A percentile compares a stretch with the other conserved stretches of the same genome.
Evolutionary conservation across 2,113 vertebrate species (phyloP).

Genomic region (Cyanistes caeruleus): DNA sequence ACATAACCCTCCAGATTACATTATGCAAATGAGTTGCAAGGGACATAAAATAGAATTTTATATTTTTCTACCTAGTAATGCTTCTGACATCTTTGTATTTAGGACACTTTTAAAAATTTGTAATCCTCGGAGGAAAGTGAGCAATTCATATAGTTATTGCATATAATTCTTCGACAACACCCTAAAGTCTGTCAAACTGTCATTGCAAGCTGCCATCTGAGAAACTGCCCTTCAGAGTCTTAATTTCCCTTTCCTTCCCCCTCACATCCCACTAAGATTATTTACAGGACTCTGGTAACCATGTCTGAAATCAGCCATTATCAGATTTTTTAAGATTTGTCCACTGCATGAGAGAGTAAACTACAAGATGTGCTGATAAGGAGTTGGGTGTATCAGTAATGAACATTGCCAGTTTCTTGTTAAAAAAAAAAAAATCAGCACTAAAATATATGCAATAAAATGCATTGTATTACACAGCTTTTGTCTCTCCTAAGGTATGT

Average conservation of each 20-base stretch:
- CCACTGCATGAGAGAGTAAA: slow-evolving; percentile 23
- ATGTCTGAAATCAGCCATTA: slow-evolving; percentile 56
- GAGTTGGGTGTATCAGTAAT: slow-evolving; percentile 14
- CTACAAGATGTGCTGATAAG: slow-evolving; percentile 37
- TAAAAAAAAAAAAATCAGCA: neutral
- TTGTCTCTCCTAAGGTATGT: neutral
- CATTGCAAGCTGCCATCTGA: slow-evolving; percentile 61
- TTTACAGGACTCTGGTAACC: slow-evolving; percentile 60
- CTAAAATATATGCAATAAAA: neutral
- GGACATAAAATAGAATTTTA: slow-evolving; percentile 64
- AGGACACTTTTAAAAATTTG: slow-evolving; percentile 60
- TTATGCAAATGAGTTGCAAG: slow-evolving; percentile 70
- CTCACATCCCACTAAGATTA: slow-evolving; percentile 10
- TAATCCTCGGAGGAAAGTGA: slow-evolving; percentile 54
- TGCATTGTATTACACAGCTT: neutral
- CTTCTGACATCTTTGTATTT: slow-evolving; percentile 72
- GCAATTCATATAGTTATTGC: neutral
- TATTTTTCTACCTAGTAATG: slow-evolving; percentile 57
- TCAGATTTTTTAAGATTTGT: slow-evolving; percentile 59
- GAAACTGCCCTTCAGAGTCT: slow-evolving; percentile 58
- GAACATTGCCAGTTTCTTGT: slow-evolving; percentile 23
- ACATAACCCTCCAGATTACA: slow-evolving; percentile 61
- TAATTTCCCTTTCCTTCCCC: slow-evolving; percentile 37
- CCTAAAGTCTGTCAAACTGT: slow-evolving; percentile 70
- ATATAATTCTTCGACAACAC: slow-evolving; percentile 57